These are phyloP conservation scores for Drosophila murphyi DNA, from an alignment of 1,140 invertebrate species.

Conservation along the genomic window DNA sequence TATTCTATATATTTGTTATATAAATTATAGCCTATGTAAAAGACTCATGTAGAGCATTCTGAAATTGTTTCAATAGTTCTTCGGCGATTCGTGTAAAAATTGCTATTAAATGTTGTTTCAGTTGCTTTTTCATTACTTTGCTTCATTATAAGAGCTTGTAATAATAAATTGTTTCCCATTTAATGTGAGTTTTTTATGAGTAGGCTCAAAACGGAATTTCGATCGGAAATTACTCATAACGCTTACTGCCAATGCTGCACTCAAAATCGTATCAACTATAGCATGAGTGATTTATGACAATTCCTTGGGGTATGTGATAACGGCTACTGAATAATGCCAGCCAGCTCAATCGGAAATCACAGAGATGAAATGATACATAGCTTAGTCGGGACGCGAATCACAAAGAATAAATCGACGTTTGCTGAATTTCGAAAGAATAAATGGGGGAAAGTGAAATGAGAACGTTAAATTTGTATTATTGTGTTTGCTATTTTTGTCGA, in stretches of 20 bases:
- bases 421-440: neutral
- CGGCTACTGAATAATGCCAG: neutral
- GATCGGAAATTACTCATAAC: slow-evolving; percentile 22
- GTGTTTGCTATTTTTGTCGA: slow-evolving; percentile 14
- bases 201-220: slow-evolving; percentile 5
- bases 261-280: neutral
- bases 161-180: slow-evolving; percentile 11
- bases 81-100: slow-evolving; percentile 61
- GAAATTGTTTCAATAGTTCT: slow-evolving; percentile 51
- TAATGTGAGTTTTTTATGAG: neutral
- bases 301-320: slow-evolving; percentile 1
- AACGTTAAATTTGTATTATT: slow-evolving; percentile 10
- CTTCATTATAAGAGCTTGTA: slow-evolving; percentile 33
- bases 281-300: slow-evolving; percentile 1
- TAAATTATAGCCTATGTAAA: slow-evolving; percentile 56
- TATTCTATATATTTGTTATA: slow-evolving; percentile 67
- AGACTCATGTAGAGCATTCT: slow-evolving; percentile 50
- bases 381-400: slow-evolving; percentile 38
- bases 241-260: neutral
- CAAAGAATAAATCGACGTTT: neutral
- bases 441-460: neutral
- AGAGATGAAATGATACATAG: neutral
- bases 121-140: slow-evolving; percentile 7
- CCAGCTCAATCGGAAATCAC: neutral
- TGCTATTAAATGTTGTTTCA: slow-evolving; percentile 61